A percentile compares a stretch with the other conserved stretches of the same genome.
Evolutionary conservation across 2,888 invertebrate species (phyloP).

Genomic region (Boloria selene): DNA sequence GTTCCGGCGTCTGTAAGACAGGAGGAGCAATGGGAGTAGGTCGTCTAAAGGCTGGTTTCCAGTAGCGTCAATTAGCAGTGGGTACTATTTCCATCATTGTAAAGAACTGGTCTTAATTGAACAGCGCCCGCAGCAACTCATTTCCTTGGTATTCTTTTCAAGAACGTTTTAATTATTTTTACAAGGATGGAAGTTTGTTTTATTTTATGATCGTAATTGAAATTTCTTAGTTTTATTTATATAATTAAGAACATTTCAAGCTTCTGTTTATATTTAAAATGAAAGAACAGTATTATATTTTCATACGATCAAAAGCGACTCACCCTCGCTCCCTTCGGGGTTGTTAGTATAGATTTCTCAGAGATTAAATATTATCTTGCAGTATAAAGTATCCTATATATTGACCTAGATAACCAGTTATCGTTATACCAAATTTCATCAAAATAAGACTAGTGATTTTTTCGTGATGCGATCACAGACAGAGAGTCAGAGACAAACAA

Average conservation of each 20-base stretch:
- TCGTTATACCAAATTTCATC: too few species aligned
- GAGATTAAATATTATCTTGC: too few species aligned
- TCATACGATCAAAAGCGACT: not conserved
- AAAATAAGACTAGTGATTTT: too few species aligned
- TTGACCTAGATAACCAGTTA: too few species aligned
- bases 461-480: too few species aligned
- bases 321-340: too few species aligned
- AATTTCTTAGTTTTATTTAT: conserved; percentile 12
- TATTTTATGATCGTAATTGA: conserved; percentile 26
- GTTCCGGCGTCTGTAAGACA: too few species aligned
- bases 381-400: too few species aligned
- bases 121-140: conserved; percentile 17
- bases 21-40: not conserved
- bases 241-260: not conserved
- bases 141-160: conserved; percentile 18
- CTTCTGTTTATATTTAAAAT: not conserved
- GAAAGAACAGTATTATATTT: not conserved
- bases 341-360: too few species aligned
- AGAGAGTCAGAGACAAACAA: too few species aligned
- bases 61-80: conserved; percentile 17
- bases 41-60: not conserved
- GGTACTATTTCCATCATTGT: conserved; percentile 16
- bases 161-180: conserved; percentile 25
- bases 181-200: conserved; percentile 18
- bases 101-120: conserved; percentile 22